Evolutionary conservation across 2,888 invertebrate genomes (phyloP).

Genomic region (Cataglyphis altisquamis): DNA sequence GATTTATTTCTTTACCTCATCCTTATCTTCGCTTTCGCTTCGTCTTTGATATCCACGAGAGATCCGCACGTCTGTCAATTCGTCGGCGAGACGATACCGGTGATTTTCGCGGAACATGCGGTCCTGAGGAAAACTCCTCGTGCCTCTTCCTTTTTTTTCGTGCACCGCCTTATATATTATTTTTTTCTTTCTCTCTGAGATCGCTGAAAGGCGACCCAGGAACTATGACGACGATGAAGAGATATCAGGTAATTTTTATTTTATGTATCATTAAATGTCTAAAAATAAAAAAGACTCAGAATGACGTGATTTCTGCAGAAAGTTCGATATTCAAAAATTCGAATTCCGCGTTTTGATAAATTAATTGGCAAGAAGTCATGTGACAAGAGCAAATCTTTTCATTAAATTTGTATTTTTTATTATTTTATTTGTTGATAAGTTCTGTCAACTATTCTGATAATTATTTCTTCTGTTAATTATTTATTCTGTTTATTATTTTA

Average conservation of each 20-base stretch:
- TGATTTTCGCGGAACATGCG: conserved; percentile 51
- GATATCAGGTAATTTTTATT: conserved; percentile 35
- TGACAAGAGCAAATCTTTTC: neutral
- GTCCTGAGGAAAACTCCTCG: conserved; percentile 41
- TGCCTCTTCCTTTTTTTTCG: conserved; percentile 1
- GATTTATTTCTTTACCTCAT: conserved; percentile 21
- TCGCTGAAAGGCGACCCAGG: neutral
- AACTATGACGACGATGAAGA: conserved; percentile 22
- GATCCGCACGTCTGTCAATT: conserved; percentile 9
- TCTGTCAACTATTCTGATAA: no score
- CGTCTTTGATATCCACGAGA: neutral
- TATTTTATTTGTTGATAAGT: neutral
- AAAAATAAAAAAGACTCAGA: neutral
- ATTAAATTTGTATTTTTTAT: neutral
- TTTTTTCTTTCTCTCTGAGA: neutral
- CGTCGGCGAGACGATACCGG: conserved; percentile 5
- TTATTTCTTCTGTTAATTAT: neutral
- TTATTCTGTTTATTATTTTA: neutral
- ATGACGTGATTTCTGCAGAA: conserved; percentile 13
- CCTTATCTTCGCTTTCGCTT: neutral
- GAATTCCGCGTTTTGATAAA: neutral
- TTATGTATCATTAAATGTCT: neutral
- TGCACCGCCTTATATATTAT: neutral
- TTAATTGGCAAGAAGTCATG: neutral
- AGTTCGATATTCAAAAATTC: neutral